phyloP scores from a whole-genome alignment of 2,888 invertebrate genomes.

The Eupithecia insigniata region DNA sequence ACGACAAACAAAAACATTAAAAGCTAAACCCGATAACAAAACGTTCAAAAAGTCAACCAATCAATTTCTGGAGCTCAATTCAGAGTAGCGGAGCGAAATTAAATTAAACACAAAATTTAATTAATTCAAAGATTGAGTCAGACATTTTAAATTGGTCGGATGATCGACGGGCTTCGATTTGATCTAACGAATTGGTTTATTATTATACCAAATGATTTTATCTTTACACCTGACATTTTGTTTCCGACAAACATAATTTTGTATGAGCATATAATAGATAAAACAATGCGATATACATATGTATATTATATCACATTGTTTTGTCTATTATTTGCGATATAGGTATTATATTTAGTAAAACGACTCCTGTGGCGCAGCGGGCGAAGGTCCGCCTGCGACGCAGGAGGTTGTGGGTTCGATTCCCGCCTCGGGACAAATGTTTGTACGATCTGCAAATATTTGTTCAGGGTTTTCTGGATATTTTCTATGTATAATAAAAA shows the following conservation, averaged over 20 bases:
- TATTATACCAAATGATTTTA: constrained; percentile 7
- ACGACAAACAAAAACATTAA: neutral
- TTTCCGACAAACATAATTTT: neutral
- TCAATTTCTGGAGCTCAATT: constrained; percentile 45
- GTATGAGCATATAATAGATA: too few relatives aligned
- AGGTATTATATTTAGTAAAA: too few relatives aligned
- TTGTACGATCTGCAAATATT: too few relatives aligned
- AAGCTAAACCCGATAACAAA: constrained; percentile 36
- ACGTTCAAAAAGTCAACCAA: constrained; percentile 40
- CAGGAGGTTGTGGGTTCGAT: too few relatives aligned
- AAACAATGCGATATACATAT: too few relatives aligned
- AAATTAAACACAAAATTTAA: constrained; percentile 59
- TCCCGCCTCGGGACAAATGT: too few relatives aligned
- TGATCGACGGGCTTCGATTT: constrained; percentile 41
- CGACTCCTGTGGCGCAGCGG: too few relatives aligned
- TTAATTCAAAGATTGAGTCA: constrained; percentile 57
- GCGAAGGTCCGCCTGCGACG: too few relatives aligned
- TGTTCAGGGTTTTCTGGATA: too few relatives aligned
- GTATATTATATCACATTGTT: neutral
- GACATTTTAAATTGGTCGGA: constrained; percentile 37
- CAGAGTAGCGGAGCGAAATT: constrained; percentile 51
- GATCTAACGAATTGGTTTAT: constrained; percentile 43
- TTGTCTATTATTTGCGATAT: neutral
- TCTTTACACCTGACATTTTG: neutral
- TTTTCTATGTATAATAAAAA: too few relatives aligned